Base-by-base conservation (phyloP, 1,140 invertebrate species). In the Drosophila melanica region DNA sequence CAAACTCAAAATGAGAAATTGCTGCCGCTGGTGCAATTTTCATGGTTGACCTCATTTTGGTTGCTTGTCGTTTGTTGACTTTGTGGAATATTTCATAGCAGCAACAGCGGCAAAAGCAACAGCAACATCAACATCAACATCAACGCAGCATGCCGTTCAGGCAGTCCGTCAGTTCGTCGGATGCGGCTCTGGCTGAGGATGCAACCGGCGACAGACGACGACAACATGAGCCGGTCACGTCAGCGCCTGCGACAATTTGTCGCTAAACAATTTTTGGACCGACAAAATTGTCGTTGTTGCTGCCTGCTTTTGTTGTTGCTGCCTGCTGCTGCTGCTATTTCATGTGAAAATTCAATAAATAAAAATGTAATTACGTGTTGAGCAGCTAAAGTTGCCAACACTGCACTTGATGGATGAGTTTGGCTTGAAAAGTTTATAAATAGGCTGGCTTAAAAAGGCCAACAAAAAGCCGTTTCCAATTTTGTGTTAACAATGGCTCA, bases 1-100 rank as follows among this genome's bases (percentile, higher is more conserved):
- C 82, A 87, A 87, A 87, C 82, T 87, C 79, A 89, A 87, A 87
- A 87, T 87, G 82, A 87, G 82, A 87, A 87, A 87, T 87, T 89
- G 84, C 84, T 79, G 84, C 82, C 75, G 65, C 79, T 78, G 75
- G 77, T 85, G 81, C 81, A 85, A 85, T 85, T 85, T 85, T 85
- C 81, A 85, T 85, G 81, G 81, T 72, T 85, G 81, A 85, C 81
- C 79, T 87, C 82, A 89, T 87, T 82, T 87, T 77, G 70, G 64
- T 65, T 64, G 57, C 54, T 76, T 76, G 75, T 58, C 59, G 78
- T 53, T 65, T 82, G 80, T 84, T 84, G 80, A 84, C 81, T 84
- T 84, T 84, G 81, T 65, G 81, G 81, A 78, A 82, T 89, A 82
- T 87, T 89, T 87, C 33, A 62, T 70, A 75, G 75, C 72, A 66